Evolutionary conservation across 2,797 vertebrate genomes (phyloP), one percentile per base, ranked within the genome.

Genomic region (Octomys mimax): DNA sequence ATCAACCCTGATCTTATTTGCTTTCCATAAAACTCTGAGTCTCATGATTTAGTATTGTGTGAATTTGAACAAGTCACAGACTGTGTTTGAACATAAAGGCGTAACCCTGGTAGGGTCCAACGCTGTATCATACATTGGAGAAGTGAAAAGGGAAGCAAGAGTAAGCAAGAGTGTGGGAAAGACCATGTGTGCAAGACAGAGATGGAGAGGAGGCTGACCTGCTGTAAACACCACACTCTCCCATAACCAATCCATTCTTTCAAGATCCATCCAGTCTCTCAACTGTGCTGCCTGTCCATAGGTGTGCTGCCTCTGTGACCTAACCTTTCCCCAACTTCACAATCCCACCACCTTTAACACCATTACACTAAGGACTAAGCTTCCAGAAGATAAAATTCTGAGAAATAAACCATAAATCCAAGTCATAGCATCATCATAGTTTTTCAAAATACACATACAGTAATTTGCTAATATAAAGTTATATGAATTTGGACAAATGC

Each of bases 11-110:
- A 31, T 78, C 18, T 66, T 88, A 77, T 46, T 9, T 39, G 71
- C 2, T 92, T 97, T 87, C 81, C 5, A 85, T 84, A 81, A 64
- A 92, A 70, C 9, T 70, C 10, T 88, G 75, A 71, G 22, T 13
- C 66, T 13, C 59, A 84, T 62, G 39, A 73, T 49, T 82, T 77
- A 82, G 11, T 31, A 33, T 52, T 75, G 46, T 73, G 6, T 49
- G 61, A 82, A 91, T 66, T 78, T 95, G 78, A 62, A 7, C 79
- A 61, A 54, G 6, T 7, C 57, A 83, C 12, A 19, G 59, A 90
- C 42, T 28, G 6, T 71, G 5, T 52, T 84, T 82, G 68, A 82
- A 54, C 3, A 77, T 31, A 92, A 77, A 87, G 14, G 1, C 36
- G 5, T 59, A 64, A 14, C 3, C 9, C 33, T 6, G 7, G 11